Evolutionary conservation across 2,113 vertebrate genomes (phyloP).

Genomic region (Laterallus jamaicensis): DNA sequence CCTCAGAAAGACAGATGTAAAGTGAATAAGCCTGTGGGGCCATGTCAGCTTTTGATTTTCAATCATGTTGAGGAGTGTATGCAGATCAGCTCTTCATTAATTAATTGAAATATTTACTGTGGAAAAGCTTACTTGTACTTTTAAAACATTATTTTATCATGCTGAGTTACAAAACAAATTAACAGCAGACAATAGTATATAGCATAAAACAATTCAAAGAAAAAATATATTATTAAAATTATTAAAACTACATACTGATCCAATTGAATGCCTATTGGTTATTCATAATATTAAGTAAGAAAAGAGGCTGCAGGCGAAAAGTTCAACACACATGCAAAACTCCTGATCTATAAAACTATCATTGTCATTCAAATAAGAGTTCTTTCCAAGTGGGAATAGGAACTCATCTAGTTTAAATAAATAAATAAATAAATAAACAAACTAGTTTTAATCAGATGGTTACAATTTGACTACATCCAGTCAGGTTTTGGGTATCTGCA

Average conservation of each 20-base stretch:
- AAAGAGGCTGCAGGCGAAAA: neutral
- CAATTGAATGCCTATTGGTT: neutral
- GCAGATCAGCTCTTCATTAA: neutral
- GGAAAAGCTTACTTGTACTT: neutral
- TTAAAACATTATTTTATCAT: neutral
- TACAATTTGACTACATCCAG: neutral
- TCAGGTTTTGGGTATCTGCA: neutral
- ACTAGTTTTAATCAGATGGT: neutral
- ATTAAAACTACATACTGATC: neutral
- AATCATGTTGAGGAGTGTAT: neutral
- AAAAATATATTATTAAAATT: neutral
- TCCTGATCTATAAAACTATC: neutral
- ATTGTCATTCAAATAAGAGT: neutral
- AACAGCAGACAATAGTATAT: neutral
- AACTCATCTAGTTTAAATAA: neutral
- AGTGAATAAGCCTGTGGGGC: neutral
- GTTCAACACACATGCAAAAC: neutral
- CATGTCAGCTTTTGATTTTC: neutral
- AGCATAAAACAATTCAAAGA: neutral
- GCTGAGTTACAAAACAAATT: neutral
- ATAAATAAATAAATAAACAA: neutral
- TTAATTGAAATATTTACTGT: constrained; percentile 1
- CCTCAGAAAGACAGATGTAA: neutral
- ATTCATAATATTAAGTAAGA: neutral
- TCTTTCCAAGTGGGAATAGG: neutral